Evolutionary conservation across 23 tunicate species (phyloP).

Genomic region (Diplosoma virens): DNA sequence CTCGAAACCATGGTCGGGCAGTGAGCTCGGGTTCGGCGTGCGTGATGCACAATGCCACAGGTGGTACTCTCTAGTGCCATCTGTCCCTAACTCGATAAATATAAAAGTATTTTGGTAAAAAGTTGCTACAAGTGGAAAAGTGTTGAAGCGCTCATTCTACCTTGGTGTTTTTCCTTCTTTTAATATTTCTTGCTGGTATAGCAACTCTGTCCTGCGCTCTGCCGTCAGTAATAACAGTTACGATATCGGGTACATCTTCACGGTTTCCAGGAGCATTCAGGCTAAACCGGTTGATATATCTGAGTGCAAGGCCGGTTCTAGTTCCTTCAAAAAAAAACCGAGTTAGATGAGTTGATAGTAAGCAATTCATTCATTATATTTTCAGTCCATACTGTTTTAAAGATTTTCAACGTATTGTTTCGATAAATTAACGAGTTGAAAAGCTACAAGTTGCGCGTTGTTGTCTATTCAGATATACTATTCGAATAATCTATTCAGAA

Average conservation of each 20-base stretch:
- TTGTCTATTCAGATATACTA: too few relatives aligned
- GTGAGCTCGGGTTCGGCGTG: too few relatives aligned
- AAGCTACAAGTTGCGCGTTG: too few relatives aligned
- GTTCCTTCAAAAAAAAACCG: conserved; percentile 36
- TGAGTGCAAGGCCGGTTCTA: conserved; percentile 47
- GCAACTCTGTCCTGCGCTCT: conserved; percentile 43
- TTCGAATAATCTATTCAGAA: too few relatives aligned
- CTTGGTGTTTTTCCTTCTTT: conserved; percentile 14
- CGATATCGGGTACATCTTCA: conserved; percentile 47
- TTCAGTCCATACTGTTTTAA: too few relatives aligned
- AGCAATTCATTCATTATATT: too few relatives aligned
- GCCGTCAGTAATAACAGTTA: conserved; percentile 71
- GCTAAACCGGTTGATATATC: conserved; percentile 33
- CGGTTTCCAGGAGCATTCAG: conserved; percentile 51
- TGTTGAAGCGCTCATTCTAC: background rate
- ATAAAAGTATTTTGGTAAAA: background rate
- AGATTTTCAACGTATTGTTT: too few relatives aligned
- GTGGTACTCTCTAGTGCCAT: too few relatives aligned
- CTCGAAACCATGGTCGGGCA: too few relatives aligned
- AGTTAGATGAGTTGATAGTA: background rate
- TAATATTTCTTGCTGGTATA: conserved; percentile 26
- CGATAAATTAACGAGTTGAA: too few relatives aligned
- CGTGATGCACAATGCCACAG: too few relatives aligned
- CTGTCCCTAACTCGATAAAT: background rate
- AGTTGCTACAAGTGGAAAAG: too few relatives aligned